Percentiles rank a stretch among this genome's conserved stretches.
Evolutionary conservation across 2,113 vertebrate species (phyloP).

Genomic region (Tichodroma muraria): DNA sequence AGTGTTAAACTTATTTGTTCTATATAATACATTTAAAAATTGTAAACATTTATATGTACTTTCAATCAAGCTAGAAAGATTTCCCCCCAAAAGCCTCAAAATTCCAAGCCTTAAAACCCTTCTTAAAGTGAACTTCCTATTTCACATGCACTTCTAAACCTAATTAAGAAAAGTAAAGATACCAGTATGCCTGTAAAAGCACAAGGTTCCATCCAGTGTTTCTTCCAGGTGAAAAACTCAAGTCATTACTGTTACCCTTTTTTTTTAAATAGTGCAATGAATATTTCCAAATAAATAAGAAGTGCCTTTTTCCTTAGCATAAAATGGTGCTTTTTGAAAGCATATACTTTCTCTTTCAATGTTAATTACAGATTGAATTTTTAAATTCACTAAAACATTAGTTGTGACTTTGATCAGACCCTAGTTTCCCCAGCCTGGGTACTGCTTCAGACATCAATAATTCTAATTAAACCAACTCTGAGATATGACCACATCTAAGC

Average conservation of each 20-base stretch:
- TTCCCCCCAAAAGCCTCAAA: background rate
- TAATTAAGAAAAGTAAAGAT: background rate
- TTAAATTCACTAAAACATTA: constrained; percentile 36
- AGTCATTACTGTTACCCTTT: background rate
- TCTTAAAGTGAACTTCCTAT: background rate
- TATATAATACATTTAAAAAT: background rate
- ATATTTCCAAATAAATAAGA: background rate
- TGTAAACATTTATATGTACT: background rate
- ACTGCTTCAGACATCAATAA: constrained; percentile 63
- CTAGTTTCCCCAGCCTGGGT: constrained; percentile 44
- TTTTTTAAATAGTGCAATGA: background rate
- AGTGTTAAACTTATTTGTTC: background rate
- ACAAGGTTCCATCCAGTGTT: background rate
- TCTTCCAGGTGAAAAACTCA: background rate
- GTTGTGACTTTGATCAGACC: constrained; percentile 45
- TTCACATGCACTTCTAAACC: background rate
- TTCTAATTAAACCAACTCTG: constrained; percentile 60
- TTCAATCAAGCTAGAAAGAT: background rate
- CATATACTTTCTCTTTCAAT: background rate
- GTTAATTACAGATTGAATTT: constrained; percentile 32
- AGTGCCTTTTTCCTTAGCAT: background rate
- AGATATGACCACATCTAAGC: constrained; percentile 43
- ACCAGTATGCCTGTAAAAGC: background rate
- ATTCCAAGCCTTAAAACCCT: background rate
- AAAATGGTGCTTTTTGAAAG: background rate